Percentiles rank a stretch among this genome's conserved stretches.
Conservation (phyloP, 2,113 vertebrate genomes). For the Anas platyrhynchos region DNA sequence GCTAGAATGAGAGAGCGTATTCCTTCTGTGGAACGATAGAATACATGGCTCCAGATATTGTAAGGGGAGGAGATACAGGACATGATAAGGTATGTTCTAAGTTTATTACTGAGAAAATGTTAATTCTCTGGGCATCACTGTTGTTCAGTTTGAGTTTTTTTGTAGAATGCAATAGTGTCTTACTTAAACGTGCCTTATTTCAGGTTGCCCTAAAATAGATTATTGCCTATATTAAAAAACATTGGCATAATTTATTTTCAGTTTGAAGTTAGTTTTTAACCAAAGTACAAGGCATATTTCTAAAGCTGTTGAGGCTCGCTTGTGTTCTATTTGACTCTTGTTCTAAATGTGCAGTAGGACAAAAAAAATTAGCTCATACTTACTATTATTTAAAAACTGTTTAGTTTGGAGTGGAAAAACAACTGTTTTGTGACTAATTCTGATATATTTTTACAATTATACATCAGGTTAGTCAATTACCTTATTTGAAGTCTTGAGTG, state of each 20-base stretch:
- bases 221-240: background rate
- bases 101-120: background rate
- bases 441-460: background rate
- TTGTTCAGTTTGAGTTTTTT: background rate
- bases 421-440: background rate
- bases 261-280: background rate
- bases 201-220: background rate
- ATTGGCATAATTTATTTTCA: background rate
- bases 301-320: background rate
- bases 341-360: background rate
- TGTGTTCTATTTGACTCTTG: background rate
- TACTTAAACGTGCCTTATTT: background rate
- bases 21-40: constrained; percentile 98
- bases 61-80: constrained; percentile 92
- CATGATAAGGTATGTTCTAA: constrained; percentile 90
- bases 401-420: background rate
- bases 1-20: constrained; percentile 91
- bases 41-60: constrained; percentile 99
- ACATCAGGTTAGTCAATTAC: background rate
- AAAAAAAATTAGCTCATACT: background rate
- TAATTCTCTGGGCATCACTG: background rate
- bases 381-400: background rate
- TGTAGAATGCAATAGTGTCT: background rate
- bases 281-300: background rate
- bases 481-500: background rate